Evolutionary conservation across 2,113 vertebrate genomes (phyloP).

Genomic region (Campylomormyrus tamandua): DNA sequence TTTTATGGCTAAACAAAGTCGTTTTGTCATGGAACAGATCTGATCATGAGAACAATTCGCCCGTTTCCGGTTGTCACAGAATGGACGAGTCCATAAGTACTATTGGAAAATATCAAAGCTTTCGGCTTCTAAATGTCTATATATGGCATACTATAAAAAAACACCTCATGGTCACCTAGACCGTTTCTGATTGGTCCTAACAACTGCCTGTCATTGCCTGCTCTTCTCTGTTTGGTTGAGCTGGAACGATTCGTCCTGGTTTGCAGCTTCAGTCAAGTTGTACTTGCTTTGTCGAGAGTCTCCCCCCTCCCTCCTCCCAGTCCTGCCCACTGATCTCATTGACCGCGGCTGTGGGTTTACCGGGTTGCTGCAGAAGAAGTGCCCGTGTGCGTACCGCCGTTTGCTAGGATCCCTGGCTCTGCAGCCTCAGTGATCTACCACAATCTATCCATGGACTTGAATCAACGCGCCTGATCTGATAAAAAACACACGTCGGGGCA

Average conservation of each 20-base stretch:
- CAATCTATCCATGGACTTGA: conserved; percentile 46
- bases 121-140: conserved; percentile 20
- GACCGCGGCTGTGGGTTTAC: conserved; percentile 28
- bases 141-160: conserved; percentile 18
- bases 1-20: not conserved
- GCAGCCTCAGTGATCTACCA: not conserved
- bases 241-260: conserved; percentile 37
- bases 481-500: not conserved
- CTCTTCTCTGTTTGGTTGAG: conserved; percentile 40
- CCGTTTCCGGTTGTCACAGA: not conserved
- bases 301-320: not conserved
- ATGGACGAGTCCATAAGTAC: conserved; percentile 31
- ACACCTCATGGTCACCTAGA: conserved; percentile 26
- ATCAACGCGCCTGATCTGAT: conserved; percentile 41
- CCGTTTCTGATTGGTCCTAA: conserved; percentile 42
- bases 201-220: conserved; percentile 37
- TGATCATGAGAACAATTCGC: not conserved
- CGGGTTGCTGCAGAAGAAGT: conserved; percentile 25
- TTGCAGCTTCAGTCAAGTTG: conserved; percentile 25
- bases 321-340: conserved; percentile 2
- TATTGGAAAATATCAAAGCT: conserved; percentile 18
- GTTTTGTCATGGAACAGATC: not conserved
- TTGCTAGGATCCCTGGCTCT: conserved; percentile 12
- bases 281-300: conserved; percentile 23
- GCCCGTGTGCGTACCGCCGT: conserved; percentile 1